Evolutionary conservation across 2,888 invertebrate species (phyloP), one percentile per base, ranked within the genome.

Genomic region (Euplexia lucipara): DNA sequence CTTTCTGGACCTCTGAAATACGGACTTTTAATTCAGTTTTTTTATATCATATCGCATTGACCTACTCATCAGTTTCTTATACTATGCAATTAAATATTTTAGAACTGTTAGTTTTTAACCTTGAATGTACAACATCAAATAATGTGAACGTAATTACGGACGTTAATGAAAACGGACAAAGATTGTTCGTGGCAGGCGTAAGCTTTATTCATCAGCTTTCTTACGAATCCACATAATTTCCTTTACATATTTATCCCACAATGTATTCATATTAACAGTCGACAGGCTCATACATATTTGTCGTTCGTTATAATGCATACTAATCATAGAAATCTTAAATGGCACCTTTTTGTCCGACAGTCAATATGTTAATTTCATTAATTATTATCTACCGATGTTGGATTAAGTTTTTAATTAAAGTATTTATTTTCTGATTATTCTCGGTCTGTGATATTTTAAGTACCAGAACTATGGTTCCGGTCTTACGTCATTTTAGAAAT

Each of bases 251-350:
- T 63, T 73, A 73, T 63, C 20, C 22, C 12, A 70, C 45, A 71
- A 41, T 48, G 44, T 65, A 57, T 74, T 74, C 35, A 53, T 71
- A 65, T 56, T 58, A 42, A 39, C 51, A 37, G 54, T 70, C 63
- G 72, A 75, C 70, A 75, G 58, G 14, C 49, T 75, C 71, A 76
- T 76, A 70, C 54, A 73, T 70, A 75, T 70, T 69, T 59, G 58
- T 76, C 52, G 42, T 39, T 59, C 16, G 18, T 42, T 69, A 45
- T 58, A 49, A 54, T 66, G 74, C 32, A 58, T 67, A 57, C 45
- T 72, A 42, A 74, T 58, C 26, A 45, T 51, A 57, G 42, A 49
- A 67, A 73, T 35, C 39, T 51, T 47, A 51, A 51, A 72, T n/a
- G 39, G 12, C 45, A 26, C 26, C 53, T 16, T 34, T 48, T 32